These are phyloP conservation scores for Neolamprologus sp. DNA, from an alignment of 2,113 vertebrate species.

Conservation along the genomic window DNA sequence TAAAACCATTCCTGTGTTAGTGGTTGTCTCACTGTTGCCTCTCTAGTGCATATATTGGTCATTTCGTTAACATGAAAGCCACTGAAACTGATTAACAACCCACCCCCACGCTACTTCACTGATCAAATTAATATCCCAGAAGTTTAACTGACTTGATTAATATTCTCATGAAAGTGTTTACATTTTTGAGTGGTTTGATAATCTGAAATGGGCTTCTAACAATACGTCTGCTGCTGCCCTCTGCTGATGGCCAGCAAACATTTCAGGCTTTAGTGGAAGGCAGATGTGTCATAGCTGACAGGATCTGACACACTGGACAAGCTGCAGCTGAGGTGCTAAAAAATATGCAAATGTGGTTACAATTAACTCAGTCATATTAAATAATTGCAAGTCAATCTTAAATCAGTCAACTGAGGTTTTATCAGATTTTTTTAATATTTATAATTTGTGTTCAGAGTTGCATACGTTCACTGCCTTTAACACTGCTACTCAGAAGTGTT, in stretches of 20 bases:
- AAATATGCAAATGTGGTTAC: background rate
- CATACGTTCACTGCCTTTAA: background rate
- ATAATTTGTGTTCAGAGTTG: background rate
- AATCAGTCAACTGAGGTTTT: background rate
- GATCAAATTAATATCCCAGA: background rate
- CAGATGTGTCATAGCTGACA: background rate
- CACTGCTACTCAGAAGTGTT: background rate
- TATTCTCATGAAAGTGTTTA: background rate
- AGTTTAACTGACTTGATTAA: background rate
- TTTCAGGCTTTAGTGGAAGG: background rate
- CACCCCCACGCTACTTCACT: background rate
- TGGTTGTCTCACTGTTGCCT: background rate
- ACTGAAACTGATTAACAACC: background rate
- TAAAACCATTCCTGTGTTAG: background rate
- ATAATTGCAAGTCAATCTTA: background rate
- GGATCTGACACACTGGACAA: background rate
- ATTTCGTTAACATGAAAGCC: background rate
- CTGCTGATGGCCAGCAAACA: background rate
- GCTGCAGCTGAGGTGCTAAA: background rate
- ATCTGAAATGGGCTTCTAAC: background rate
- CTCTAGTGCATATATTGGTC: background rate
- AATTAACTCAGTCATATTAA: background rate
- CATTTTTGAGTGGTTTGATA: background rate
- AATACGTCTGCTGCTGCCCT: constrained; percentile 15
- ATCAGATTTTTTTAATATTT: background rate